Evolutionary conservation across 1,140 invertebrate species (phyloP), one percentile per base, ranked within the genome.

Genomic region (Psilanteris sp.): DNA sequence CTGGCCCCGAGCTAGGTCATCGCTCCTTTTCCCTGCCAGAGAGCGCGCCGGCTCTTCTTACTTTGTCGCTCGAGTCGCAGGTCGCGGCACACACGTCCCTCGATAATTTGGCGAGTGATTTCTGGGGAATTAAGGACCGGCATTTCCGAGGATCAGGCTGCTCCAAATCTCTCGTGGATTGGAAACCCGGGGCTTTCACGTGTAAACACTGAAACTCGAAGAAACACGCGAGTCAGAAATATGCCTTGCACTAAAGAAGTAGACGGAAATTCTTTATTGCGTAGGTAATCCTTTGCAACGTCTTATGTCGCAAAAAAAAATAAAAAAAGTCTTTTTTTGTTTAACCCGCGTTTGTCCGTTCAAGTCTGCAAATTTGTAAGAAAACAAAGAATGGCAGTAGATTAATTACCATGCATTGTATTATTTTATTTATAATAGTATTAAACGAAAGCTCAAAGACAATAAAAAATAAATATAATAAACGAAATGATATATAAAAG

Each of bases 81-180:
- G 43, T 54, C 62, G 50, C 39, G 39, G 15, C 34, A 14, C 52
- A 37, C 59, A 52, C 70, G 37, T 73, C 59, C 59, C 59, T 62
- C 52, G 70, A 54, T 74, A 74, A 74, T 74, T 67, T 61, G 50
- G 41, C 46, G 54, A 74, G 44, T 54, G 71, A 74, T 67, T 74
- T 61, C 18, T 31, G 13, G 61, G 48, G 71, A 74, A 74, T 74
- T 74, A 74, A 67, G 71, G 71, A 24, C 71, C 29, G 37, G 39
- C 31, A 29, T 74, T 74, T 67, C 54, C 70, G 71, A 61, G 46
- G 46, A 74, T 67, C 71, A 74, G 55, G 18, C 31, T 54, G 31
- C 26, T 66, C 22, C 36, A 39, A 75, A 75, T 73, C 75, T 77
- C 62, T 29, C 15, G 68, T 46, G 75, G 68, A 77, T 72, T 77